Conservation (phyloP, 2,888 invertebrate genomes). For the Stenolophus ochropezus region DNA sequence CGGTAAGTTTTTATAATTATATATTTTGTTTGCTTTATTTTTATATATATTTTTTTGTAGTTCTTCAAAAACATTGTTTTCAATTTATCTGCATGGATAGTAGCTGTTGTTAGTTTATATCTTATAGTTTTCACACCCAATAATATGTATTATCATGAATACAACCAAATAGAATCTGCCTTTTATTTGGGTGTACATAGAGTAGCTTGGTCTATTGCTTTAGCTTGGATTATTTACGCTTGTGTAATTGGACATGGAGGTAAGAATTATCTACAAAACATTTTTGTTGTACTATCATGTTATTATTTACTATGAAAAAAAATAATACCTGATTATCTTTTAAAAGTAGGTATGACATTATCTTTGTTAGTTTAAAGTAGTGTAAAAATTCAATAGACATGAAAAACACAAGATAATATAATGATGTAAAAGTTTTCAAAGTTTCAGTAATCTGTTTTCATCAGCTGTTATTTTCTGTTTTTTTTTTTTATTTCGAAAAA, state of each 20-base stretch:
- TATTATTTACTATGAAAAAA: no score
- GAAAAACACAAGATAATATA: no score
- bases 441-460: no score
- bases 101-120: constrained; percentile 63
- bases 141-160: constrained; percentile 64
- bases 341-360: no score
- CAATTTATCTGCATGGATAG: constrained; percentile 62
- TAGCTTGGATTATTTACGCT: constrained; percentile 74
- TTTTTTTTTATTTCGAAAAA: no score
- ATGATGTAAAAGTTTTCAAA: no score
- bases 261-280: constrained; percentile 63
- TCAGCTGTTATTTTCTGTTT: no score
- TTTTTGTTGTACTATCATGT: not conserved
- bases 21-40: not conserved
- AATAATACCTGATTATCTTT: no score
- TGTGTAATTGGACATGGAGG: constrained; percentile 75
- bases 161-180: constrained; percentile 65
- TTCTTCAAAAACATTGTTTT: constrained; percentile 33
- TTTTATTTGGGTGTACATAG: constrained; percentile 70
- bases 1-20: constrained; percentile 49
- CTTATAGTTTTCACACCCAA: constrained; percentile 65
- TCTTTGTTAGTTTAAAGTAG: no score
- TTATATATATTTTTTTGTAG: constrained; percentile 37
- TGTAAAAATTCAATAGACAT: no score
- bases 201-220: constrained; percentile 72